Evolutionary conservation across 2,888 invertebrate species (phyloP).

Genomic region (Campaea margaritaria): DNA sequence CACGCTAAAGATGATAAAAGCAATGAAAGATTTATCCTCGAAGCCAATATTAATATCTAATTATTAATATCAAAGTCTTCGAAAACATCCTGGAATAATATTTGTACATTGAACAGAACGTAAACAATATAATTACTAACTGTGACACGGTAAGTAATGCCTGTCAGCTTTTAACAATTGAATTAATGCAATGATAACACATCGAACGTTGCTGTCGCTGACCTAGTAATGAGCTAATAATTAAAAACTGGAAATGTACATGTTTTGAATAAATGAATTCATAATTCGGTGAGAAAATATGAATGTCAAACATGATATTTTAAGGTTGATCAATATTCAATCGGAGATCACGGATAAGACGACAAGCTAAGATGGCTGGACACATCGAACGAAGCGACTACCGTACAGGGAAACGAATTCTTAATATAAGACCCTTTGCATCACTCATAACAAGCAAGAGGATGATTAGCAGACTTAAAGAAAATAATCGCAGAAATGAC

Average conservation of each 20-base stretch:
- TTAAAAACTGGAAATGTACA: neutral
- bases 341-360: neutral
- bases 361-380: neutral
- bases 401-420: neutral
- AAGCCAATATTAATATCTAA: neutral
- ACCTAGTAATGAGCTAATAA: conserved; percentile 36
- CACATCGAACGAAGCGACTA: neutral
- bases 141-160: conserved; percentile 9
- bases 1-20: too few species aligned
- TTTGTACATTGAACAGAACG: conserved; percentile 1
- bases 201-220: conserved; percentile 36
- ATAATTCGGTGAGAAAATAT: conserved; percentile 1
- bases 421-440: too few species aligned
- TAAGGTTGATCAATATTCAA: neutral
- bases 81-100: conserved; percentile 10
- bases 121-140: conserved; percentile 17
- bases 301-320: neutral
- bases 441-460: too few species aligned
- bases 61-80: neutral
- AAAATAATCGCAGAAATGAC: too few species aligned
- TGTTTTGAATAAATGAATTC: neutral
- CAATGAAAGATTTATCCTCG: too few species aligned
- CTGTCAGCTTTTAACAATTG: conserved; percentile 19
- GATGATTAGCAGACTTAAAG: too few species aligned
- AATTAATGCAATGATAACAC: conserved; percentile 38